Base-by-base conservation (phyloP, 2,113 vertebrate genomes). In the Hymenochirus boettgeri region DNA sequence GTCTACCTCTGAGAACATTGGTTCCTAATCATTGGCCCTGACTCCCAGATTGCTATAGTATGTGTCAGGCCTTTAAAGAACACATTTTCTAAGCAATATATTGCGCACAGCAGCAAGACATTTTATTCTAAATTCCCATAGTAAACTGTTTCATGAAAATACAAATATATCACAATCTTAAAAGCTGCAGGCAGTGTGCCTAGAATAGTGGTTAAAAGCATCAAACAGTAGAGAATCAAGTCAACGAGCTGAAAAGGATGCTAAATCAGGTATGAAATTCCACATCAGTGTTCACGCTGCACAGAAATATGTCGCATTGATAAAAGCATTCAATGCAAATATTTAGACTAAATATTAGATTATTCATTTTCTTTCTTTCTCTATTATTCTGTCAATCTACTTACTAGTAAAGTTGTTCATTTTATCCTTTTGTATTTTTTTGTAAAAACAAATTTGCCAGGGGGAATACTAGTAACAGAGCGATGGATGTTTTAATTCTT, bases 1-100 rank as follows among this genome's bases (percentile, higher is more conserved):
- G 25, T 55, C 26, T 31, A 27, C 53, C 53, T 55, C 26, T 27
- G 26, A 55, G 53, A 31, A 55, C 26, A 55, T 31, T 55, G 29
- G 26, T 55, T 55, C 53, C 29, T 31, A 31, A 31, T 26, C 53
- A 33, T 31, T 55, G 53, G 26, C 19, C 53, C 26, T 31, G 17
- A 55, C 25, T 31, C 53, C 53, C 46, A 48, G 46, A 48, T 21
- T 48, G 46, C 21, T 48, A 7, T n/a, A n/a, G n/a, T n/a, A n/a
- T 48, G 46, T 48, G 46, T 15, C 46, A 31, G 26, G 25, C 27
- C 53, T 55, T 31, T 18, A 33, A 31, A 33, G 27, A 33, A 55
- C 26, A 19, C 17, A 19, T 55, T 29, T 31, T 17, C 53, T 55
- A 26, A 55, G 11, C 53, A 17, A 31, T 48, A 11, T 7, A 48